Base-by-base conservation (phyloP, 2,888 invertebrate species). In the Melieria picta region DNA sequence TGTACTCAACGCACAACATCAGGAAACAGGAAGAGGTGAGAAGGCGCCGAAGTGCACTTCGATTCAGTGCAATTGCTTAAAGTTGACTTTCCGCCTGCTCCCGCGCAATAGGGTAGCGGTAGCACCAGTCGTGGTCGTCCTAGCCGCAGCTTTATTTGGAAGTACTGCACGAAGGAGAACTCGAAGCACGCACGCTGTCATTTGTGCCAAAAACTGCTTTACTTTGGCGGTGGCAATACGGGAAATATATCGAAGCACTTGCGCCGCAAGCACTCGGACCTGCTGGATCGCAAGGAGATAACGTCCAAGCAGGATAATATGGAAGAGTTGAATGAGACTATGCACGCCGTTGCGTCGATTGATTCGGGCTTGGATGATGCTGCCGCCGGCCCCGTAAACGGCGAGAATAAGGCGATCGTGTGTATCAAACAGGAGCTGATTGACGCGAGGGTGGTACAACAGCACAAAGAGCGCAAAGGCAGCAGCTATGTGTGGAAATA, bases 401-500 rank as follows among this genome's bases (percentile, higher is more conserved):
- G 58, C 9, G 74, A 75, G 4, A 65, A 70, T 46, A 69, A 60
- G 52, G 60, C 74, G 7, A 46, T 46, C 5, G 74, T 72, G 45
- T n/a, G 9, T 1, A 46, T 9, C 11, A 30, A 58, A 58, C 10
- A 11, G 7, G 58, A 58, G 30, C 11, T 16, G 5, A 58, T 58
- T 42, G 16, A 10, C 58, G 10, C 16, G 13, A 52, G 52, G 5
- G 9, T 52, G 11, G 4, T 16, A 13, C 43, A 46, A 3, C 7
- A 16, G 9, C 75, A 75, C 43, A 81, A 78, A 48, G 80, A 80
- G 13, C 80, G 83, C 3, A 79, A 77, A 11, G 79, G 80, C 0
- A 76, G 80, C 4, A 83, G 83, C 46, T 83, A 82, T 68, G 82
- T 83, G 13, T 83, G 83, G 83, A 80, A 78, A 45, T 81, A 81